These are phyloP conservation scores for Pseudomyrmex cubaensis DNA, from an alignment of 1,140 invertebrate species.

Conservation along the genomic window DNA sequence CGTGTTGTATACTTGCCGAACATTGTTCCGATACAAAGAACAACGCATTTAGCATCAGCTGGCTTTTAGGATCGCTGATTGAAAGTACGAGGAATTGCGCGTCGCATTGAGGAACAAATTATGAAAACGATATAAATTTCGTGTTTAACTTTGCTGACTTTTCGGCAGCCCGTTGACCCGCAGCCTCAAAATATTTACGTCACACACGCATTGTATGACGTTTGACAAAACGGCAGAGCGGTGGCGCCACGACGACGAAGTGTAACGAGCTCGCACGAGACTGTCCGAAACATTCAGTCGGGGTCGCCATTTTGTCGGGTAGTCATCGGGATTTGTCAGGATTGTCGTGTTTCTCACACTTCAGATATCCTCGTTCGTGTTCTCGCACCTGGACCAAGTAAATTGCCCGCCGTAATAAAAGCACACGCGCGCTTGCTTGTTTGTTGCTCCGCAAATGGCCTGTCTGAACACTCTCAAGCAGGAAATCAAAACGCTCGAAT, in stretches of 20 bases:
- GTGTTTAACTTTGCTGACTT: slow-evolving; percentile 22
- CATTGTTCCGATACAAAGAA: too few species aligned
- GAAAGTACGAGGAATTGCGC: too few species aligned
- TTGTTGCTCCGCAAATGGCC: slow-evolving; percentile 91
- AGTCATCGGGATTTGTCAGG: slow-evolving; percentile 74
- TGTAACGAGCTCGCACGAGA: slow-evolving; percentile 66
- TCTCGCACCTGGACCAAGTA: slow-evolving; percentile 50
- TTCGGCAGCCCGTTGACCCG: neutral
- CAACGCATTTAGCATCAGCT: too few species aligned
- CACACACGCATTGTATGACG: neutral
- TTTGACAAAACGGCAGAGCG: slow-evolving; percentile 36
- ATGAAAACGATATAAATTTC: neutral
- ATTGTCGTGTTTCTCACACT: slow-evolving; percentile 72
- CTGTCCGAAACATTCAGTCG: slow-evolving; percentile 72
- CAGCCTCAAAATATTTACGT: slow-evolving; percentile 65
- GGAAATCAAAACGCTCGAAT: slow-evolving; percentile 98
- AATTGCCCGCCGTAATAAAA: slow-evolving; percentile 52
- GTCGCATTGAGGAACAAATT: too few species aligned
- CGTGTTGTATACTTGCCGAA: too few species aligned
- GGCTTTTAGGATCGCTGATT: too few species aligned
- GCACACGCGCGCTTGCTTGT: slow-evolving; percentile 40
- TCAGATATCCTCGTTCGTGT: slow-evolving; percentile 53
- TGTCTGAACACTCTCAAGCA: slow-evolving; percentile 98
- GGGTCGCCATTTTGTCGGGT: slow-evolving; percentile 80
- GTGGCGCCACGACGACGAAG: slow-evolving; percentile 52